Percentiles rank a stretch among this genome's conserved stretches.
phyloP scores from a whole-genome alignment of 2,888 invertebrate genomes.

The Yponomeuta evonymella region DNA sequence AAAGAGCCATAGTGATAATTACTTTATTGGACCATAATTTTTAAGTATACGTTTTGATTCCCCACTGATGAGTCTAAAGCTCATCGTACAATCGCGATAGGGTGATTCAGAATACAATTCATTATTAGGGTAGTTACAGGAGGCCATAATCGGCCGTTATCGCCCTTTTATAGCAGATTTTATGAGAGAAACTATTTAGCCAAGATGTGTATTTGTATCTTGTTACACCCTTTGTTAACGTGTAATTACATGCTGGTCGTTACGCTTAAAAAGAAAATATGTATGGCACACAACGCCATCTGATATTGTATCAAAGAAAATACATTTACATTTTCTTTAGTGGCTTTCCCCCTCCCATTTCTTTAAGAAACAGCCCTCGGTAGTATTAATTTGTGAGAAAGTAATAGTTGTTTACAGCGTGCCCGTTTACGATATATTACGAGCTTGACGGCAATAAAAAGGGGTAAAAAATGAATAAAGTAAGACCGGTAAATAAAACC shows the following conservation, averaged over 20 bases:
- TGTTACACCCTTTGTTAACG: conserved; percentile 47
- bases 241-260: conserved; percentile 45
- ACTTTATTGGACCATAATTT: conserved; percentile 17
- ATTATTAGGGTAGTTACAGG: conserved; percentile 71
- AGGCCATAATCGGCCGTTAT: conserved; percentile 71
- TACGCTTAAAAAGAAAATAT: not conserved
- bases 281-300: not conserved
- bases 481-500: conserved; percentile 72
- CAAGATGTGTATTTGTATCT: conserved; percentile 63
- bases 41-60: conserved; percentile 34
- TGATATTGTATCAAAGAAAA: not conserved
- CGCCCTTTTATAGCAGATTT: conserved; percentile 75
- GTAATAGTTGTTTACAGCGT: conserved; percentile 73
- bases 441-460: conserved; percentile 72
- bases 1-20: conserved; percentile 5
- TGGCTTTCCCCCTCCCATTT: conserved; percentile 14
- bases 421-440: conserved; percentile 73
- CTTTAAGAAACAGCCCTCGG: conserved; percentile 33
- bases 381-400: conserved; percentile 52
- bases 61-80: conserved; percentile 38
- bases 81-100: conserved; percentile 53
- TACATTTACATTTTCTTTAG: not conserved
- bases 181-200: conserved; percentile 73
- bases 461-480: conserved; percentile 70
- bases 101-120: conserved; percentile 74